Evolutionary conservation across 2,113 vertebrate species (phyloP), one percentile per base, ranked within the genome.

Genomic region (Phyllostomus discolor): DNA sequence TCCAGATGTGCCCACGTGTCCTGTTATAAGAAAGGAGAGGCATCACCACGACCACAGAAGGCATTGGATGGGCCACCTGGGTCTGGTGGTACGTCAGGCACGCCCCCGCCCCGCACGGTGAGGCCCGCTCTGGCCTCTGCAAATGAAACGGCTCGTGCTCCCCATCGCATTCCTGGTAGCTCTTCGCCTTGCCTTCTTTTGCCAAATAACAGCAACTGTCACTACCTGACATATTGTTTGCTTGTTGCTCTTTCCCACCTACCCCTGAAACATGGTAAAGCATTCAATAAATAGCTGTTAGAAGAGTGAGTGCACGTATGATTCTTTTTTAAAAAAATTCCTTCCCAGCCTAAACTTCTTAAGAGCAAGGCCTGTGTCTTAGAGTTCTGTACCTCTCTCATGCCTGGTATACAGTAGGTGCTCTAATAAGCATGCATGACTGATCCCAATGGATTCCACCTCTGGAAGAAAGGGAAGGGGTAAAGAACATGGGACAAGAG

Each of bases 121-220:
- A 41, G 20, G 17, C 64, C 28, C 69, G 48, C 26, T 33, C 57
- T 19, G 8, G 15, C 1, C 7, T 0, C 17, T 2, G 11, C 10
- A 5, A 3, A 4, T 3, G 28, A 48, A 46, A 26, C 0, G 8
- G 78, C 20, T 0, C 7, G 1, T 1, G 4, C 0, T 19, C 14
- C 4, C 26, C 11, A 1, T 0, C 16, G 11, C 1, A 4, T 0
- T 0, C 17, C 35, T 4, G 2, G 0, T 2, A 0, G 7, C 70
- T n/a, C 35, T 54, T 15, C 14, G 10, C 12, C 10, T 28, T 10
- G 2, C 1, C 1, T 41, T 48, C 35, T 12, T 50, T 35, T 12
- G 20, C 28, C 76, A 52, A 84, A 17, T 11, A 22, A 2, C 20
- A 17, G 38, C 67, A 33, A 7, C 26, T 5, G 4, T 15, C 10